Evolutionary conservation across 2,888 invertebrate genomes (phyloP).

Genomic region (Tachina grossa): DNA sequence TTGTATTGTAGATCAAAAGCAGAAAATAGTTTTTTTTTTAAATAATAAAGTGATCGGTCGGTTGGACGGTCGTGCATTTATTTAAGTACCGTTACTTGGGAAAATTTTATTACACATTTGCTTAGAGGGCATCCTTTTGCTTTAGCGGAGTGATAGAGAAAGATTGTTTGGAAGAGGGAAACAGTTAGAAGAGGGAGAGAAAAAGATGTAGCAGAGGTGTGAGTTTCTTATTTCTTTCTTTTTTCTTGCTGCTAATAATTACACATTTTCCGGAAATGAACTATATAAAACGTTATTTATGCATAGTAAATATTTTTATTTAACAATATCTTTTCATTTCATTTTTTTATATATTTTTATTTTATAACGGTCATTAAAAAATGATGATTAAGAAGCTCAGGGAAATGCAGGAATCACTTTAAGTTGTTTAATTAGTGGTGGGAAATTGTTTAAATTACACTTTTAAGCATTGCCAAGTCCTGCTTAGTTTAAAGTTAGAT

Average conservation of each 20-base stretch:
- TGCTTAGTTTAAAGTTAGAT: neutral
- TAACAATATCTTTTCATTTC: neutral
- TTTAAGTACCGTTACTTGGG: conserved; percentile 44
- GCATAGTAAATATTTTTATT: conserved; percentile 40
- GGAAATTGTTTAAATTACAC: neutral
- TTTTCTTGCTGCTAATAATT: conserved; percentile 1
- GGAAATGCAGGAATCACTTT: neutral
- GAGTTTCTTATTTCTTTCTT: neutral
- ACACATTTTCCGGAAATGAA: conserved; percentile 58
- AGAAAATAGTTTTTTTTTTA: conserved; percentile 16
- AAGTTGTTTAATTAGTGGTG: neutral
- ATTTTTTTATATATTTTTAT: too few relatives aligned
- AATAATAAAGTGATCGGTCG: conserved; percentile 44
- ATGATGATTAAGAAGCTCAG: neutral
- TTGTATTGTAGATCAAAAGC: conserved; percentile 29
- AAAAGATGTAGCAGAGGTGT: neutral
- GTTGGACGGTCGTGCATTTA: conserved; percentile 13
- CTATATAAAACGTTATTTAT: conserved; percentile 38
- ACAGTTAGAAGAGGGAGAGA: neutral
- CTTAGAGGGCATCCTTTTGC: conserved; percentile 66
- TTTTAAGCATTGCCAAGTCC: neutral
- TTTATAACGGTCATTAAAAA: conserved; percentile 8
- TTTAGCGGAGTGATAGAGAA: neutral
- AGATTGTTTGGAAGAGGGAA: neutral
- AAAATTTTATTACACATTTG: conserved; percentile 37